Conservation (phyloP, 64 coral and sea anemone species). For the Montipora capricornis region DNA sequence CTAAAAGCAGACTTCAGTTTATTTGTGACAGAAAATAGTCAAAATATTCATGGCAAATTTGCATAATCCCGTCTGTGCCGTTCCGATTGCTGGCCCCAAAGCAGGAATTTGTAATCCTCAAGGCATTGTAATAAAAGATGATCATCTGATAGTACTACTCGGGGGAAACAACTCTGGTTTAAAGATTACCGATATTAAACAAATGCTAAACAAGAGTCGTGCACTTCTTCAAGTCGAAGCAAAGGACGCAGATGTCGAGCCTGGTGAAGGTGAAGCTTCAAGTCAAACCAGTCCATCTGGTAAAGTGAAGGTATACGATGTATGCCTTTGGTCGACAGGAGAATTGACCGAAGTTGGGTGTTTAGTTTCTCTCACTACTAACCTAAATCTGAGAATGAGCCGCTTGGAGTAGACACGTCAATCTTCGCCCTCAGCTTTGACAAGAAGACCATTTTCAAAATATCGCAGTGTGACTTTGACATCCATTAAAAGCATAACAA, state of each 20-base stretch:
- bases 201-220: slow-evolving; percentile 35
- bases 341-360: background rate
- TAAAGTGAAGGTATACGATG: slow-evolving; percentile 59
- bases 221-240: slow-evolving; percentile 40
- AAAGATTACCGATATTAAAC: slow-evolving; percentile 41
- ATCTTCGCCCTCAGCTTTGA: slow-evolving; percentile 32
- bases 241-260: background rate
- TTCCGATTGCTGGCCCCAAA: slow-evolving; percentile 50
- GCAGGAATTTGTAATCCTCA: slow-evolving; percentile 22
- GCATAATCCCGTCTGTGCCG: slow-evolving; percentile 45
- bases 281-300: background rate
- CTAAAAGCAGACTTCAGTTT: slow-evolving; percentile 45
- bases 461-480: slow-evolving; percentile 36
- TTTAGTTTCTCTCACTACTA: slow-evolving; percentile 32
- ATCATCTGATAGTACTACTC: slow-evolving; percentile 27
- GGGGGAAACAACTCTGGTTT: background rate
- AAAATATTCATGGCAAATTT: slow-evolving; percentile 65
- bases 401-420: background rate
- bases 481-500: slow-evolving; percentile 19
- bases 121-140: slow-evolving; percentile 30
- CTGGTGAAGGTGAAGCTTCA: slow-evolving; percentile 3
- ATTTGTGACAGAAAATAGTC: slow-evolving; percentile 47
- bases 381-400: slow-evolving; percentile 32
- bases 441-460: slow-evolving; percentile 51
- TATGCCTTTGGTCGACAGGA: background rate